Percentiles rank a stretch among this genome's conserved stretches.
Evolutionary conservation across 2,113 vertebrate genomes (phyloP).

Genomic region (Strix aluco): DNA sequence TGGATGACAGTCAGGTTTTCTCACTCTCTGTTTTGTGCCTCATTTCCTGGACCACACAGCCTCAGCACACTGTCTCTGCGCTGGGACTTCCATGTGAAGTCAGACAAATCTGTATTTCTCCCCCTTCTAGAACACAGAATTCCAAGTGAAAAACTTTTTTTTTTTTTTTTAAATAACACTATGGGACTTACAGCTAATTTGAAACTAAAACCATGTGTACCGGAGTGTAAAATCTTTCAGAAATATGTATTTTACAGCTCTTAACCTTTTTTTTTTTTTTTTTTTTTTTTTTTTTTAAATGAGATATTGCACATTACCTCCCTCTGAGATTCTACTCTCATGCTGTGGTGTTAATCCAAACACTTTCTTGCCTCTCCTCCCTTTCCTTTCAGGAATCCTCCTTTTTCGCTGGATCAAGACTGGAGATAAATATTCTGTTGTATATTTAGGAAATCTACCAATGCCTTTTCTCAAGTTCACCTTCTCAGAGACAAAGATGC

Average conservation of each 20-base stretch:
- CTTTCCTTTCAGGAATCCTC: background rate
- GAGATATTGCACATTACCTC: background rate
- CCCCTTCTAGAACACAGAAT: background rate
- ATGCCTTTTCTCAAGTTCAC: background rate
- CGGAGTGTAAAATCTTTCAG: background rate
- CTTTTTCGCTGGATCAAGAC: background rate
- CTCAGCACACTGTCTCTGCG: background rate
- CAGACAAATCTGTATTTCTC: background rate
- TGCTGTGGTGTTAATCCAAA: background rate
- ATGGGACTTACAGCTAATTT: background rate
- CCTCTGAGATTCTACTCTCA: background rate
- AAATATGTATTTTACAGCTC: background rate
- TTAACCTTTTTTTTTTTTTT: background rate
- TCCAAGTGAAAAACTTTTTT: background rate
- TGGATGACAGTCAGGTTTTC: background rate
- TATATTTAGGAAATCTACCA: background rate
- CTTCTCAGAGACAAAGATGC: background rate
- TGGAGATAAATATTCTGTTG: background rate
- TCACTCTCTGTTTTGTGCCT: background rate
- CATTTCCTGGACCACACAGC: background rate
- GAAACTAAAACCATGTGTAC: background rate
- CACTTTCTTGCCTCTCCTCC: background rate
- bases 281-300: background rate
- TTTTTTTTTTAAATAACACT: background rate
- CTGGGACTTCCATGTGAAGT: background rate